phyloP scores from a whole-genome alignment of 2,888 invertebrate species.

The Eucera pruinosa region DNA sequence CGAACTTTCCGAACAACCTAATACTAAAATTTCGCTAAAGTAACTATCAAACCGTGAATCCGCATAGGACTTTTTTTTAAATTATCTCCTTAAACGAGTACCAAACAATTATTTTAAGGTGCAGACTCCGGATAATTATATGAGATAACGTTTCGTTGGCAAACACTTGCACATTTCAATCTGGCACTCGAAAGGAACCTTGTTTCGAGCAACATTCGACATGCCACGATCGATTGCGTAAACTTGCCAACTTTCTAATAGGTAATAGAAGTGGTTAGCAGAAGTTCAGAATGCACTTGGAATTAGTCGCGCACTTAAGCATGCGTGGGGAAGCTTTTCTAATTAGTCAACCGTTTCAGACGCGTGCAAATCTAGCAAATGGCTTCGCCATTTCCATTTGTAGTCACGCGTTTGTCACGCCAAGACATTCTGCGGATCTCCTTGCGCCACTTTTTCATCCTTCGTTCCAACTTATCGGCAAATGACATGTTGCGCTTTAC shows the following conservation, averaged over 20 bases:
- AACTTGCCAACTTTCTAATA: constrained; percentile 33
- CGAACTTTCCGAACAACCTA: too few species aligned
- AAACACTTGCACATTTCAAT: neutral
- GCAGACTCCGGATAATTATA: neutral
- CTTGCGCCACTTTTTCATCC: constrained; percentile 24
- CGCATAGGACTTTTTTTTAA: too few species aligned
- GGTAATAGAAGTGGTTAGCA: constrained; percentile 20
- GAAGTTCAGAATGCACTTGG: constrained; percentile 14
- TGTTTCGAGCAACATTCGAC: constrained; percentile 7
- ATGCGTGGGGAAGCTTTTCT: constrained; percentile 16
- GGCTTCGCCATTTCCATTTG: neutral
- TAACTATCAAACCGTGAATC: neutral
- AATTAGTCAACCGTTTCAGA: constrained; percentile 14
- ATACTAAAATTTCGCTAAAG: too few species aligned
- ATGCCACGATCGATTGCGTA: constrained; percentile 4
- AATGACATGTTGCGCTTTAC: constrained; percentile 26
- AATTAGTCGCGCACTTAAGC: constrained; percentile 18
- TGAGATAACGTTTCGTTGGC: neutral
- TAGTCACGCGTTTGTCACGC: constrained; percentile 10
- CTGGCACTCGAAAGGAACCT: neutral
- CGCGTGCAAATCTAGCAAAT: neutral
- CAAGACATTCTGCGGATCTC: constrained; percentile 31
- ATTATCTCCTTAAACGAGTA: neutral
- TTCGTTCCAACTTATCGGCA: constrained; percentile 21
- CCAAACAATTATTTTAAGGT: neutral